Percentiles rank a stretch among this genome's conserved stretches.
phyloP scores from a whole-genome alignment of 2,888 invertebrate species.

The Ochlodes sylvanus region DNA sequence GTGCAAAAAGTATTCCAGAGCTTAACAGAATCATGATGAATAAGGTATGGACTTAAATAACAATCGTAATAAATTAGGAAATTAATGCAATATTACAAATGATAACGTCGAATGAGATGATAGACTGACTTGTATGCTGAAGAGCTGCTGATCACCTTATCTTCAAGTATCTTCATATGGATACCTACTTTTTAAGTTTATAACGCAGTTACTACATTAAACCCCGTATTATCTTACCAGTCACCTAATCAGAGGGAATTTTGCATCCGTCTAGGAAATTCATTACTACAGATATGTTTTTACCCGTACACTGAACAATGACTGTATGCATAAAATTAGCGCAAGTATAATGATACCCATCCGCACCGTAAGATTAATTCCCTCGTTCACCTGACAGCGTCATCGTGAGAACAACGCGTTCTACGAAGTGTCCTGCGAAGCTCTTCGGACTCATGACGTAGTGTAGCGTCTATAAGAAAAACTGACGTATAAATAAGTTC shows the following conservation, averaged over 20 bases:
- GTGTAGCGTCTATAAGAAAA: conserved; percentile 62
- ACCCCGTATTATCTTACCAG: too few relatives aligned
- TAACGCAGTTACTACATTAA: too few relatives aligned
- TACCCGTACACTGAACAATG: conserved; percentile 21
- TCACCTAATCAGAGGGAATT: background rate
- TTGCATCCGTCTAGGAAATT: conserved; percentile 3
- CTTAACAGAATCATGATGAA: too few relatives aligned
- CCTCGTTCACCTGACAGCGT: conserved; percentile 51
- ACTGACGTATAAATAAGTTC: conserved; percentile 76
- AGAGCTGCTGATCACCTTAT: too few relatives aligned
- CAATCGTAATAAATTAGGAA: too few relatives aligned
- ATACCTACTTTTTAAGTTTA: too few relatives aligned
- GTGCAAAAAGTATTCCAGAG: too few relatives aligned
- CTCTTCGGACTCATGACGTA: conserved; percentile 58
- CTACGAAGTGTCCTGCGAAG: conserved; percentile 53
- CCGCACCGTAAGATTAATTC: conserved; percentile 35
- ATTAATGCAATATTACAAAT: too few relatives aligned
- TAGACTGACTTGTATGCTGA: too few relatives aligned
- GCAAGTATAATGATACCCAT: conserved; percentile 29
- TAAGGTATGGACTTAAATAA: too few relatives aligned
- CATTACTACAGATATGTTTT: conserved; percentile 4
- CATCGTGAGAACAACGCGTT: conserved; percentile 58
- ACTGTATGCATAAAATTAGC: conserved; percentile 34
- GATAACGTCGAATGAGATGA: too few relatives aligned
- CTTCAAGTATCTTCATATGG: too few relatives aligned